Evolutionary conservation across 2,113 vertebrate genomes (phyloP), one percentile per base, ranked within the genome.

Genomic region (Rhipidura dahli): DNA sequence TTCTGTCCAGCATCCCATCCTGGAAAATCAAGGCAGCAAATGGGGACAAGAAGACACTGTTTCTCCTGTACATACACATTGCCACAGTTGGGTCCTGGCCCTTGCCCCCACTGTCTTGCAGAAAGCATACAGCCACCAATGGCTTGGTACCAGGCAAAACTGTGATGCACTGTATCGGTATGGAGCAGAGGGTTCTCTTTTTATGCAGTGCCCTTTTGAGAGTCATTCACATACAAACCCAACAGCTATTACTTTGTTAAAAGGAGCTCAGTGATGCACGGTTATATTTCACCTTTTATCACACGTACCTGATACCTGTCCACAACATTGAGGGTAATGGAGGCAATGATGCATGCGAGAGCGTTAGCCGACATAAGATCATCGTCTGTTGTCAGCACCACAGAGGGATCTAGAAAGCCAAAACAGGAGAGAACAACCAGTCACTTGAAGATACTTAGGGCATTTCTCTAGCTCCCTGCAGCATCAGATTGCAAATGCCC

Each of bases 361-460:
- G 98, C 98, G 92, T 99, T 99, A 50, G 97, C 98, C 96, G 98
- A 78, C 98, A 98, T 98, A 82, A 98, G 94, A 98, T 96, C 98
- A 98, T 98, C 98, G 98, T 98, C 93, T 96, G 97, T 72, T 99
- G 98, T 98, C 98, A 99, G 31, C 95, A 96, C 98, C 98, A 97
- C 65, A 99, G 26, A 1, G 98, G 98, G 63, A 98, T 98, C 98
- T 98, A 72, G 27, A 31, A 78, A 72, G 14, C 37, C 31, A 27
- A 39, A 71, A 42, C 22, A 72, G 51, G 51, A 65, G 10, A 63
- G 6, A 83, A 83, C 10, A 53, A 50, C 21, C 15, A 20, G 30
- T 71, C 30, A 90, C 28, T 9, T 49, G 19, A 53, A 50, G 39
- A 33, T 31, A 13, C 11, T 63, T 39, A 44, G 57, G 35, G 59